These are phyloP conservation scores for Oryzias celebensis DNA, from an alignment of 2,113 vertebrate genomes.

Conservation along the genomic window DNA sequence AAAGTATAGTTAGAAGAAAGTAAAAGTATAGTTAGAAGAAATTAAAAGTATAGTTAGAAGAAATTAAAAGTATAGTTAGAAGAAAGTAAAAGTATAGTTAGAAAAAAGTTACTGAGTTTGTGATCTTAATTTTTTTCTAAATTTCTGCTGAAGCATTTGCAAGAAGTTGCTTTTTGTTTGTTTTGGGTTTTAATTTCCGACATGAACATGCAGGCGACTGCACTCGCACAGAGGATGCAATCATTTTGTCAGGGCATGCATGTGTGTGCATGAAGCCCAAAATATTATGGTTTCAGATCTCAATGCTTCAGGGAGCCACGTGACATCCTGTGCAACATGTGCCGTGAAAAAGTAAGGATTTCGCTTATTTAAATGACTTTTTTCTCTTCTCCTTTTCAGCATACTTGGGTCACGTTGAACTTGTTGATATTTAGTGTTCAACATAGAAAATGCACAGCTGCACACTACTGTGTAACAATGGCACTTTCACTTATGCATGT, in stretches of 20 bases:
- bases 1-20: no score
- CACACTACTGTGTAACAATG: neutral
- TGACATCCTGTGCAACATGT: constrained; percentile 57
- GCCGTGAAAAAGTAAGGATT: constrained; percentile 27
- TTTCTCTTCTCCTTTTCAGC: constrained; percentile 10
- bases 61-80: no score
- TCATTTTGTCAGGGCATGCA: constrained; percentile 4
- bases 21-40: no score
- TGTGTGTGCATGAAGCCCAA: constrained; percentile 35
- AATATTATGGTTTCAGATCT: constrained; percentile 60
- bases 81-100: no score
- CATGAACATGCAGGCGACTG: neutral
- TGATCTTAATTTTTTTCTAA: no score
- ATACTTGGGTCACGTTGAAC: constrained; percentile 53
- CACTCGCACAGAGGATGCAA: constrained; percentile 3
- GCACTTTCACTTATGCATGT: neutral
- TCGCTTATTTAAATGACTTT: constrained; percentile 32
- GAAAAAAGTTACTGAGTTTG: no score
- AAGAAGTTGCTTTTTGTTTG: constrained; percentile 36
- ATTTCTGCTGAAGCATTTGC: constrained; percentile 17
- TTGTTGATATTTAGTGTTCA: constrained; percentile 42
- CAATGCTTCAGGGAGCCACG: constrained; percentile 40
- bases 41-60: no score
- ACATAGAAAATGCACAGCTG: neutral
- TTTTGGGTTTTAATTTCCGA: constrained; percentile 21